Conservation (phyloP, 2,797 vertebrate genomes). For the Oreortyx pictus region DNA sequence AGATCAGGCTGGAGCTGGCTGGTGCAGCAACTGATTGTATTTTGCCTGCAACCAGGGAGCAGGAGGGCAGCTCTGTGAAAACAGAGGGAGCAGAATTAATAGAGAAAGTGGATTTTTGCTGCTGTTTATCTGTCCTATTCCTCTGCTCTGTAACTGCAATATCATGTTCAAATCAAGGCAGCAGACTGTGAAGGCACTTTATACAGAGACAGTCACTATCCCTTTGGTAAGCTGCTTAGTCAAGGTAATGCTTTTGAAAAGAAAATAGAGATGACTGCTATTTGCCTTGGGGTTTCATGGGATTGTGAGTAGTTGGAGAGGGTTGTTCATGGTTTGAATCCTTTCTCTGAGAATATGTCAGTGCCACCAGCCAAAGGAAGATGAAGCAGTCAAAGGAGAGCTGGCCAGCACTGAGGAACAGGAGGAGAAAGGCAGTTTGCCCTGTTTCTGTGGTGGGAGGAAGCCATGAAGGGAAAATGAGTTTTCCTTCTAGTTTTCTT, state of each 20-base stretch:
- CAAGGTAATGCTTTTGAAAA: constrained; percentile 48
- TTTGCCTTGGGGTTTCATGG: constrained; percentile 50
- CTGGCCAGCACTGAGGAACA: background rate
- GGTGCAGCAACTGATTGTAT: background rate
- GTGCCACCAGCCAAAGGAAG: constrained; percentile 25
- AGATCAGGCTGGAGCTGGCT: background rate
- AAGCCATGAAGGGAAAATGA: background rate
- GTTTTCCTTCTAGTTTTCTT: background rate
- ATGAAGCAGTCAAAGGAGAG: constrained; percentile 9
- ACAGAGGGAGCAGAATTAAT: background rate
- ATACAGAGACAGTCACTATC: background rate
- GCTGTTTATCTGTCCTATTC: background rate
- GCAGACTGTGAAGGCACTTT: constrained; percentile 25
- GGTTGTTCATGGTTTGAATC: background rate
- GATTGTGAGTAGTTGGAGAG: constrained; percentile 4
- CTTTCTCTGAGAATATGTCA: background rate
- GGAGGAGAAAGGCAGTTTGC: background rate
- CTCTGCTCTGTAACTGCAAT: background rate
- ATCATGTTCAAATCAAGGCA: constrained; percentile 57
- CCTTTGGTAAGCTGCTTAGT: constrained; percentile 62
- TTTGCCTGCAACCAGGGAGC: background rate
- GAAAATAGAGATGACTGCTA: constrained; percentile 62
- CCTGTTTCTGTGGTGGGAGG: background rate
- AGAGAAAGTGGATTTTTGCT: constrained; percentile 10
- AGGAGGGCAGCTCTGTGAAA: background rate